Evolutionary conservation across 2,113 vertebrate genomes (phyloP).

Genomic region (Phasianus colchicus): DNA sequence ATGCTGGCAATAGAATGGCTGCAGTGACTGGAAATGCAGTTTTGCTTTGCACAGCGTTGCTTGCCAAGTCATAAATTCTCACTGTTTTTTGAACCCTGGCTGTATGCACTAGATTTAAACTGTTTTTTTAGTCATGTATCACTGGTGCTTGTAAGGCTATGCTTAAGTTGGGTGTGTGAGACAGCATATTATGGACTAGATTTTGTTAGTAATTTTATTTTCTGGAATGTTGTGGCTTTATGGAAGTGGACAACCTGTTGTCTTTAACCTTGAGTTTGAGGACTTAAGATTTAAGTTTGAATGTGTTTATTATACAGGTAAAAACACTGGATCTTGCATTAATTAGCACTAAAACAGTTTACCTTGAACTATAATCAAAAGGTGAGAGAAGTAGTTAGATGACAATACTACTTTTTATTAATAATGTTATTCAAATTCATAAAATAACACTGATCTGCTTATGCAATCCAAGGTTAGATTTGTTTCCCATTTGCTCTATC

Average conservation of each 20-base stretch:
- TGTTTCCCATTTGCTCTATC: slow-evolving; percentile 29
- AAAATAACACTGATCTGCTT: slow-evolving; percentile 6
- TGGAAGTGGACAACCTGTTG: neutral
- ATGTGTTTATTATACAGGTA: neutral
- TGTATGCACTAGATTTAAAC: rapidly evolving
- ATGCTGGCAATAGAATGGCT: neutral
- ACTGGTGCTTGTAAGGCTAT: neutral
- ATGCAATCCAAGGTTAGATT: slow-evolving; percentile 9
- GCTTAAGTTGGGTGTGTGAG: neutral
- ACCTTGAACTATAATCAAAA: neutral
- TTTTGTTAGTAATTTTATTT: neutral
- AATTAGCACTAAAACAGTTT: neutral
- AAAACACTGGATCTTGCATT: neutral
- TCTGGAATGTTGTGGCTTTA: neutral
- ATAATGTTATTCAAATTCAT: neutral
- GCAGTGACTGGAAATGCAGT: neutral
- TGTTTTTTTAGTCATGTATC: neutral
- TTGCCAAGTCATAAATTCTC: neutral
- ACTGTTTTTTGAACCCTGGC: neutral
- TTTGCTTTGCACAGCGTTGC: neutral
- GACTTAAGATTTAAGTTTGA: neutral
- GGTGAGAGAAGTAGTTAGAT: neutral
- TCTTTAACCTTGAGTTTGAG: neutral
- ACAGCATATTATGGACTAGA: neutral
- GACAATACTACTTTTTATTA: neutral